A percentile compares a stretch with the other conserved stretches of the same genome.
Evolutionary conservation across 2,113 vertebrate genomes (phyloP).

Genomic region (Pantherophis guttatus): DNA sequence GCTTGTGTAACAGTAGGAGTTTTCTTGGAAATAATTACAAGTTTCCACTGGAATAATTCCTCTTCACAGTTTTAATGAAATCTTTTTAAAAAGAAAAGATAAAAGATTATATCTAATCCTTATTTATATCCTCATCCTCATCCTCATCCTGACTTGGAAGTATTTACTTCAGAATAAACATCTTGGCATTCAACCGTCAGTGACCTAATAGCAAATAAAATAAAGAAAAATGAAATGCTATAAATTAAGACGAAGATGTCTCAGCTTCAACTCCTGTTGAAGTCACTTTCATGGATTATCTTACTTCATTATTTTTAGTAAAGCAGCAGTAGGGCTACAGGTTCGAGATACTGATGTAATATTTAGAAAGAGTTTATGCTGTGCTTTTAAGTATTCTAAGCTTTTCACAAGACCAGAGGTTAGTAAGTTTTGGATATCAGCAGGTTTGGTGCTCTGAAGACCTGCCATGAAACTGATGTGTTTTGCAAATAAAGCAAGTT

Average conservation of each 20-base stretch:
- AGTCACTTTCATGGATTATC: conserved; percentile 48
- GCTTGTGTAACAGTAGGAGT: conserved; percentile 48
- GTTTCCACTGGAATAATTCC: conserved; percentile 47
- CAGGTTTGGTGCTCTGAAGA: conserved; percentile 49
- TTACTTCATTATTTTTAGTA: conserved; percentile 51
- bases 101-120: neutral
- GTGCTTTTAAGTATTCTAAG: conserved; percentile 51
- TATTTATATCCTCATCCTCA: neutral
- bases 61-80: conserved; percentile 48
- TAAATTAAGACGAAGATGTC: conserved; percentile 34
- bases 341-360: conserved; percentile 33
- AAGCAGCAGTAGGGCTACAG: conserved; percentile 38
- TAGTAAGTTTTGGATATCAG: conserved; percentile 44
- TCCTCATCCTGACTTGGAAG: neutral
- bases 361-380: conserved; percentile 34
- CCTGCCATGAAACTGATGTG: conserved; percentile 28
- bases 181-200: neutral
- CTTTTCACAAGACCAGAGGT: conserved; percentile 38
- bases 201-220: neutral
- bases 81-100: neutral
- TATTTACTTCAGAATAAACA: neutral
- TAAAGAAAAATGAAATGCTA: neutral
- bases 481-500: conserved; percentile 45
- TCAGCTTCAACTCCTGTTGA: conserved; percentile 30
- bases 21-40: conserved; percentile 50